Percentiles rank a stretch among this genome's conserved stretches.
These are phyloP conservation scores for Eurosta solidaginis DNA, from an alignment of 1,140 invertebrate species.

Conservation along the genomic window DNA sequence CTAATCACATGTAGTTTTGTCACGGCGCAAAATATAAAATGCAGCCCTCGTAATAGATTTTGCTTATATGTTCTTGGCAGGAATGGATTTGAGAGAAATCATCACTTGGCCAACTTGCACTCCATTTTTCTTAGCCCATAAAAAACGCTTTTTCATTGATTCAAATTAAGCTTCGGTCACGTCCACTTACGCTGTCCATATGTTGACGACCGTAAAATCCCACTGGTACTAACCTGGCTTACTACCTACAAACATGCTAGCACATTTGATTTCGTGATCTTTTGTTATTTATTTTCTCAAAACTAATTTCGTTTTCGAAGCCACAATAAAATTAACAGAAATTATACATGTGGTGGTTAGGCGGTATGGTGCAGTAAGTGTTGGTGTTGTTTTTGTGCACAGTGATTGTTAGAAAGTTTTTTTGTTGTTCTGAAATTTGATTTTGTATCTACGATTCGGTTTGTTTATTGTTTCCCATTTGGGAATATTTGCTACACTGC, in stretches of 20 bases:
- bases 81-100: too few species aligned
- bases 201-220: slow-evolving; percentile 38
- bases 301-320: background rate
- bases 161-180: background rate
- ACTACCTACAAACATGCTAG: background rate
- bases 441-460: background rate
- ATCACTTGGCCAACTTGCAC: background rate
- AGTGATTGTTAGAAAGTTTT: too few species aligned
- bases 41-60: too few species aligned
- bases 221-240: background rate
- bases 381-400: too few species aligned
- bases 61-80: too few species aligned
- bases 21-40: too few species aligned
- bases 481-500: background rate
- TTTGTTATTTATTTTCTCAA: background rate
- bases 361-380: too few species aligned
- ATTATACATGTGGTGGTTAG: too few species aligned
- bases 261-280: background rate
- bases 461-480: background rate
- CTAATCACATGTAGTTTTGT: too few species aligned
- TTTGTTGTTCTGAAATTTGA: background rate
- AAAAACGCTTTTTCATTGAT: background rate
- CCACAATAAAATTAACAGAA: too few species aligned
- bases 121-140: background rate
- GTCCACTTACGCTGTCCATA: slow-evolving; percentile 64